These are phyloP conservation scores for Drosophila simulans DNA, from an alignment of 1,140 invertebrate genomes.

Conservation along the genomic window DNA sequence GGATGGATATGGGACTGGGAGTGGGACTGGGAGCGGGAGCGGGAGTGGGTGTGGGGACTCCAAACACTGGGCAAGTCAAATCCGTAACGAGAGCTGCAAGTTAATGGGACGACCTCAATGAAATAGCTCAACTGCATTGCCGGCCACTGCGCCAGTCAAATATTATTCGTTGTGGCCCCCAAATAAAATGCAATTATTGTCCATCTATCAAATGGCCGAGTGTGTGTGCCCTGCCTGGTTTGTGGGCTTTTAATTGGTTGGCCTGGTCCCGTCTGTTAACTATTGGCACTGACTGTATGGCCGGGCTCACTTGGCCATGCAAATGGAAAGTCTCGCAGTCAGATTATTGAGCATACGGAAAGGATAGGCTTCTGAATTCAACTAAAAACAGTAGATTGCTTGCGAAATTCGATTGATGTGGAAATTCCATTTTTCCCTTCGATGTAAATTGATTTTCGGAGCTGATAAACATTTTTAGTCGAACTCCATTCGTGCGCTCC, in stretches of 20 bases:
- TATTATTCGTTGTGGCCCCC: constrained; percentile 39
- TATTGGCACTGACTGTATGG: constrained; percentile 21
- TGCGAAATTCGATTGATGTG: background rate
- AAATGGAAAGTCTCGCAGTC: constrained; percentile 40
- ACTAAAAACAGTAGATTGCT: constrained; percentile 33
- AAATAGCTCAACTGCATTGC: constrained; percentile 35
- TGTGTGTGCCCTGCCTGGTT: background rate
- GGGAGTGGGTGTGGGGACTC: constrained; percentile 4
- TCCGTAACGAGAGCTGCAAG: constrained; percentile 30
- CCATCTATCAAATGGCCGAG: constrained; percentile 35
- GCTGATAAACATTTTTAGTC: constrained; percentile 12
- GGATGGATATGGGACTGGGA: background rate
- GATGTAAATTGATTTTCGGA: constrained; percentile 31
- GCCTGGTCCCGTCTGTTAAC: constrained; percentile 18
- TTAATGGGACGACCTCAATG: constrained; percentile 39
- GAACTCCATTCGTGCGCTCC: background rate
- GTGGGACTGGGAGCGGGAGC: background rate
- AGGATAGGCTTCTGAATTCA: constrained; percentile 26
- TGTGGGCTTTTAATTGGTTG: constrained; percentile 39
- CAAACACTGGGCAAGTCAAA: constrained; percentile 44
- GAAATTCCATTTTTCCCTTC: constrained; percentile 14
- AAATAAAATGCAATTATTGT: constrained; percentile 55
- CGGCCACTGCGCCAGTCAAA: constrained; percentile 51
- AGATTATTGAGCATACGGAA: constrained; percentile 25
- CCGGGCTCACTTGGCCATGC: constrained; percentile 30